Evolutionary conservation across 30 jellyfish, hydroid and myxozoan genomes (phyloP).

Genomic region (Mastigias papua): DNA sequence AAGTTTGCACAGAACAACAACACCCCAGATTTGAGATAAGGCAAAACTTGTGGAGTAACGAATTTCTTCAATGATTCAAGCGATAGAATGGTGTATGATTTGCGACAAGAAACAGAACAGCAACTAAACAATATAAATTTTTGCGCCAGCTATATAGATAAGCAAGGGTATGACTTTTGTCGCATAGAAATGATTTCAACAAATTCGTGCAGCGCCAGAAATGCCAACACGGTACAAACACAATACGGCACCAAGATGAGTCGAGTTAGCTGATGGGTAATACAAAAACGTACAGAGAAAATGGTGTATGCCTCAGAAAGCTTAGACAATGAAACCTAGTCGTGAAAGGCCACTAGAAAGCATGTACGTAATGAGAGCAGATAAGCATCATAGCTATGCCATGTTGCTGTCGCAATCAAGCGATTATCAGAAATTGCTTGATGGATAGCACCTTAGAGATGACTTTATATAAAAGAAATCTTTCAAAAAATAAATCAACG

Average conservation of each 20-base stretch:
- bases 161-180: background rate
- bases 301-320: background rate
- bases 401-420: background rate
- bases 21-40: background rate
- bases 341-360: background rate
- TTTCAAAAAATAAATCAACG: background rate
- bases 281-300: background rate
- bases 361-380: background rate
- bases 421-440: constrained; percentile 6
- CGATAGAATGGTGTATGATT: background rate
- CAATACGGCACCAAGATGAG: constrained; percentile 44
- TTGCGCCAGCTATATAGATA: background rate
- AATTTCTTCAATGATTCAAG: background rate
- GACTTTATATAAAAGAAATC: background rate
- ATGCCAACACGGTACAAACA: background rate
- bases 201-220: constrained; percentile 5
- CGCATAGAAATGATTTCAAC: background rate
- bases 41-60: background rate
- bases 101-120: background rate
- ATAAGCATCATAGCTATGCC: background rate
- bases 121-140: background rate
- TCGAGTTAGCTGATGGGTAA: background rate
- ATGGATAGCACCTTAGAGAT: background rate
- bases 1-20: background rate
- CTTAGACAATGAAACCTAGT: background rate